Conservation (phyloP, 2,113 vertebrate genomes). For the Oryzias celebensis region DNA sequence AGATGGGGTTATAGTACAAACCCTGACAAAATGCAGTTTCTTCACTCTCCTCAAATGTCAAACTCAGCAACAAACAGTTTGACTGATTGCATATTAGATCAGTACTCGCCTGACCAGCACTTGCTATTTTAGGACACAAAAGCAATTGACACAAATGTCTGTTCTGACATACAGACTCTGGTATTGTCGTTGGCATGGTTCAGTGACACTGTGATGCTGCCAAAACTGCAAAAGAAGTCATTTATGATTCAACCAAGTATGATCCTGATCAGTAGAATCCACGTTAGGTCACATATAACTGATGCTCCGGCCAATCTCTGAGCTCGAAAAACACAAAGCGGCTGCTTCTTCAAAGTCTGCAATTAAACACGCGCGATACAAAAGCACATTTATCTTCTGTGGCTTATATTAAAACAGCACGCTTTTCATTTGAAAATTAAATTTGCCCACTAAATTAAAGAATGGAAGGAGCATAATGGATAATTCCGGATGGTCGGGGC, state of each 20-base stretch:
- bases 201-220: not conserved
- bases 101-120: constrained; percentile 9
- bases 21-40: no score
- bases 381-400: constrained; percentile 68
- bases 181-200: constrained; percentile 2
- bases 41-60: no score
- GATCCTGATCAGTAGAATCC: constrained; percentile 4
- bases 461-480: constrained; percentile 65
- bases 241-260: not conserved
- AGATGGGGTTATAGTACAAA: no score
- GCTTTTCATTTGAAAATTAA: constrained; percentile 74
- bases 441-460: constrained; percentile 75
- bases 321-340: constrained; percentile 44
- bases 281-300: constrained; percentile 27
- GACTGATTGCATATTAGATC: not conserved
- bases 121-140: constrained; percentile 6
- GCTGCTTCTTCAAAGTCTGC: constrained; percentile 59
- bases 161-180: not conserved
- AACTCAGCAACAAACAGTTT: not conserved
- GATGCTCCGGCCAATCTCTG: constrained; percentile 34
- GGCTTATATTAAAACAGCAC: constrained; percentile 60
- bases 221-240: not conserved
- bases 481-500: constrained; percentile 51
- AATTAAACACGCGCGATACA: constrained; percentile 66
- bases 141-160: constrained; percentile 7